phyloP scores from a whole-genome alignment of 2,888 invertebrate genomes.

The Sphaerophoria taeniata region DNA sequence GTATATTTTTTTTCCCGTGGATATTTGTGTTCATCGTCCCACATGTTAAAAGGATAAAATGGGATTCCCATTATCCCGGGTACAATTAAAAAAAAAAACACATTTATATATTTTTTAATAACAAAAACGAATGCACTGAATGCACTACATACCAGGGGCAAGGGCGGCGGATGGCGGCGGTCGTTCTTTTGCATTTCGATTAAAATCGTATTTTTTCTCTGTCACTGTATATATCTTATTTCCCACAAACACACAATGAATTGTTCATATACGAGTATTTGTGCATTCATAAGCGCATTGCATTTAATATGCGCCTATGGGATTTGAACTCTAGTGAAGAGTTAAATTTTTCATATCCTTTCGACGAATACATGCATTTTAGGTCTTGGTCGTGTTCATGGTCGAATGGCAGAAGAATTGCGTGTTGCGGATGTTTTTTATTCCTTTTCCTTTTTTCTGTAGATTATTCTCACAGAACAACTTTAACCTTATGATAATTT shows the following conservation, averaged over 20 bases:
- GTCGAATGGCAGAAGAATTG: constrained; percentile 50
- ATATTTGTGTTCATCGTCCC: constrained; percentile 42
- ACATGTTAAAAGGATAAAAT: constrained; percentile 70
- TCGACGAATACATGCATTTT: constrained; percentile 54
- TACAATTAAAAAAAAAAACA: neutral
- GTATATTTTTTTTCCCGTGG: no score
- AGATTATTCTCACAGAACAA: constrained; percentile 16
- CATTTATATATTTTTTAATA: constrained; percentile 34
- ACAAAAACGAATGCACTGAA: constrained; percentile 58
- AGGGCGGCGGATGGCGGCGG: constrained; percentile 60
- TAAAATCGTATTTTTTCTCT: constrained; percentile 49
- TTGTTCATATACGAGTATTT: neutral
- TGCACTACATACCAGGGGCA: constrained; percentile 52
- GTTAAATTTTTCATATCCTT: constrained; percentile 49
- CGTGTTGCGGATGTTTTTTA: constrained; percentile 40
- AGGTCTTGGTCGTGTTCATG: constrained; percentile 71
- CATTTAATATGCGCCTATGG: constrained; percentile 41
- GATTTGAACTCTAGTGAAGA: constrained; percentile 24
- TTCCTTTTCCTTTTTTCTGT: neutral
- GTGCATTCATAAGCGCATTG: constrained; percentile 33
- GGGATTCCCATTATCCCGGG: constrained; percentile 69
- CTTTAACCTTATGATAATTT: constrained; percentile 21
- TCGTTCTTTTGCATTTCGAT: constrained; percentile 59
- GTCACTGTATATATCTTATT: neutral
- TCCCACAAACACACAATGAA: constrained; percentile 3